Conservation (phyloP, 1,140 invertebrate species). For the Atopsyche davidsoni region DNA sequence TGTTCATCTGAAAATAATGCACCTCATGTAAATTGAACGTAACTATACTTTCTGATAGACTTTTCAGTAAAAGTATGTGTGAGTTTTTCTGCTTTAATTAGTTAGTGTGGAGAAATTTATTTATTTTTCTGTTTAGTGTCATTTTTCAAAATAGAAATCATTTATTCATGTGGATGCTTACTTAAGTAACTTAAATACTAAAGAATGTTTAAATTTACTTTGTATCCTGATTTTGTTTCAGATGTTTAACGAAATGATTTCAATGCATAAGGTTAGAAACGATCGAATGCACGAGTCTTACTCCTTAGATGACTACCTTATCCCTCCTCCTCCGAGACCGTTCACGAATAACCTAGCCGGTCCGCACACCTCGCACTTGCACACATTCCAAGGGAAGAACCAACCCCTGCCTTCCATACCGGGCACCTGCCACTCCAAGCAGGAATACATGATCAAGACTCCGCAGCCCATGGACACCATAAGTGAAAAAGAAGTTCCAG, state of each 20-base stretch:
- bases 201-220: neutral
- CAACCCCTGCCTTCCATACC: constrained; percentile 14
- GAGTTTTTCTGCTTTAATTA: too few species aligned
- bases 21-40: too few species aligned
- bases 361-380: too few species aligned
- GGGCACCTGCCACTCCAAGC: constrained; percentile 11
- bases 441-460: constrained; percentile 18
- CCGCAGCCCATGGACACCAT: constrained; percentile 29
- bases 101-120: too few species aligned
- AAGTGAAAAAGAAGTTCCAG: constrained; percentile 17
- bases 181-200: too few species aligned
- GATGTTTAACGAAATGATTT: constrained; percentile 24
- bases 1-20: too few species aligned
- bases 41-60: too few species aligned
- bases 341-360: constrained; percentile 25
- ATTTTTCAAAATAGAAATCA: too few species aligned
- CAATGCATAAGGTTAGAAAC: constrained; percentile 6
- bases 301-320: constrained; percentile 50
- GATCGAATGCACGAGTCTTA: constrained; percentile 33
- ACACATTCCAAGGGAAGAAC: neutral
- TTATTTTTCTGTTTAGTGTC: too few species aligned
- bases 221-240: constrained; percentile 6
- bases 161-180: too few species aligned
- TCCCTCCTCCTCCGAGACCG: constrained; percentile 52
- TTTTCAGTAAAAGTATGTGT: too few species aligned